A percentile compares a stretch with the other conserved stretches of the same genome.
Evolutionary conservation across 2,113 vertebrate species (phyloP).

Genomic region (Numida meleagris): DNA sequence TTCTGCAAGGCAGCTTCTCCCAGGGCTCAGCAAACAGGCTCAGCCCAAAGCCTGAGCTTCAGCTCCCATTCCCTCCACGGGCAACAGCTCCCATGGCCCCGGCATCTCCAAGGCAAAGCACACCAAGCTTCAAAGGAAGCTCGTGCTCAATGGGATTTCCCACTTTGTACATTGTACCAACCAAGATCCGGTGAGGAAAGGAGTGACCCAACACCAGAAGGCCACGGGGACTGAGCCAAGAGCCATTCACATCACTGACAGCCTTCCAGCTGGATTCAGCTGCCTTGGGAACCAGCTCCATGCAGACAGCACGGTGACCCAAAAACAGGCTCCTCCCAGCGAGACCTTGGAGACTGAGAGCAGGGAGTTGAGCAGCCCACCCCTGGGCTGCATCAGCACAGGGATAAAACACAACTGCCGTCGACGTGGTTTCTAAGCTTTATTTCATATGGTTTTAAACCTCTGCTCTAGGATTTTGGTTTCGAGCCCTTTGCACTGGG

Average conservation of each 20-base stretch:
- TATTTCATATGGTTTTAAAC: neutral
- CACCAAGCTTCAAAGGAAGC: neutral
- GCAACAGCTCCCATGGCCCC: neutral
- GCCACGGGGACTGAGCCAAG: neutral
- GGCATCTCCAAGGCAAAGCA: neutral
- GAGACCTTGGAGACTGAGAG: neutral
- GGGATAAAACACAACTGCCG: neutral
- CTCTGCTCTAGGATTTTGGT: conserved; percentile 10
- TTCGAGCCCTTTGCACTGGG: conserved; percentile 38
- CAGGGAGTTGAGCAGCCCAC: neutral
- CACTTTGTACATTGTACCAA: accelerated
- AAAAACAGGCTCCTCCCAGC: neutral
- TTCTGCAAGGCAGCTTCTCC: neutral
- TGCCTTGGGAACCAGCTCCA: neutral
- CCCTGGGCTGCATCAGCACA: neutral
- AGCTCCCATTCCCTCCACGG: neutral
- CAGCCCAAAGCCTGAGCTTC: neutral
- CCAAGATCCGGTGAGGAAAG: neutral
- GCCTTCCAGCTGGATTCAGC: neutral
- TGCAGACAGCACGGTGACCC: neutral
- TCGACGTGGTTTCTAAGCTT: neutral
- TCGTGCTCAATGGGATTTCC: neutral
- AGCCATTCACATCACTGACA: neutral
- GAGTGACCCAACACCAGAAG: neutral
- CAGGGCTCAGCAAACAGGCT: neutral